phyloP scores from a whole-genome alignment of 1,140 invertebrate genomes.

The Ectropis grisescens region DNA sequence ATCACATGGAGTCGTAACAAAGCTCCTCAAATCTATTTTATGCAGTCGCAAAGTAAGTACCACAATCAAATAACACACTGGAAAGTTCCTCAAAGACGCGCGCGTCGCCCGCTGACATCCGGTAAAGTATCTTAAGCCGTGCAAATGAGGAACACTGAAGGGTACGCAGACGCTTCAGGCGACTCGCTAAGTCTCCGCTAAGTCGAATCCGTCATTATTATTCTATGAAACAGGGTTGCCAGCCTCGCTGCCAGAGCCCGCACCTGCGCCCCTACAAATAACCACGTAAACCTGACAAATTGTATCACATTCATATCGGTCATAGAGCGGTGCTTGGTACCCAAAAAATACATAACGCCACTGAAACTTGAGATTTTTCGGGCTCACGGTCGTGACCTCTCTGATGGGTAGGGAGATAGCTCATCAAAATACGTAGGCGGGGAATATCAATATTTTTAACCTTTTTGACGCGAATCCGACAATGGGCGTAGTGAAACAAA shows the following conservation, averaged over 20 bases:
- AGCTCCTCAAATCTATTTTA: too few species aligned
- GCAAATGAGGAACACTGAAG: conserved; percentile 13
- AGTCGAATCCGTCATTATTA: conserved; percentile 52
- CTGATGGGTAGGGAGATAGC: too few species aligned
- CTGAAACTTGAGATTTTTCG: conserved; percentile 23
- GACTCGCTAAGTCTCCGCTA: conserved; percentile 28
- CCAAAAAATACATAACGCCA: conserved; percentile 26
- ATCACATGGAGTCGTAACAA: too few species aligned
- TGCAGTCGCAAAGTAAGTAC: too few species aligned
- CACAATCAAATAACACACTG: too few species aligned
- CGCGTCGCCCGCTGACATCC: too few species aligned
- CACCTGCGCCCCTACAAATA: conserved; percentile 45
- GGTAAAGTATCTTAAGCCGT: conserved; percentile 14
- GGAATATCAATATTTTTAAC: too few species aligned
- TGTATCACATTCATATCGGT: conserved; percentile 43
- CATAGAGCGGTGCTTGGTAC: conserved; percentile 15
- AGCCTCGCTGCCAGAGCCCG: conserved; percentile 9
- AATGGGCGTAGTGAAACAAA: too few species aligned
- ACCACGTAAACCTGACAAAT: conserved; percentile 52
- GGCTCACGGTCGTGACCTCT: conserved; percentile 13
- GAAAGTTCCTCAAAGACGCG: too few species aligned
- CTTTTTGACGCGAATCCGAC: too few species aligned
- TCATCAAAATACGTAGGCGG: too few species aligned
- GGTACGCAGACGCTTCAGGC: conserved; percentile 3
- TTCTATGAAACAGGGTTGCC: conserved; percentile 23